These are phyloP conservation scores for Gadus macrocephalus DNA, from an alignment of 2,113 vertebrate genomes.

Conservation along the genomic window DNA sequence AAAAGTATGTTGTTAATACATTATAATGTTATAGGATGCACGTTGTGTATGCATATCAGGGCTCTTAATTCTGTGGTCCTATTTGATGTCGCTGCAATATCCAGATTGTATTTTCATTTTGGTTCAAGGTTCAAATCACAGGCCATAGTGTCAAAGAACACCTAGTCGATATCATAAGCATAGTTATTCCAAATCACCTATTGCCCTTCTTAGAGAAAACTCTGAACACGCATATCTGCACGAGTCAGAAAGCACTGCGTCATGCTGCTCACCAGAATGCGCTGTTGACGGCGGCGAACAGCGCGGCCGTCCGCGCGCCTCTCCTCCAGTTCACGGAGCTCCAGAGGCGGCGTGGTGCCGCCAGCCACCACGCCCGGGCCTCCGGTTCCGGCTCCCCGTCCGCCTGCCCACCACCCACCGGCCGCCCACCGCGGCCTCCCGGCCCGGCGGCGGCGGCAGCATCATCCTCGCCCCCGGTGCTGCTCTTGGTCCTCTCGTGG, in stretches of 20 bases:
- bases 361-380: constrained; percentile 20
- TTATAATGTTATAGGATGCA: too few relatives aligned
- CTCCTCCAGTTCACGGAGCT: constrained; percentile 77
- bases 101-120: too few relatives aligned
- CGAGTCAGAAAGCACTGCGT: constrained; percentile 40
- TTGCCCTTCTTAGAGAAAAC: too few relatives aligned
- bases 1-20: too few relatives aligned
- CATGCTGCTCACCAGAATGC: constrained; percentile 57
- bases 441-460: constrained; percentile 9
- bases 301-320: constrained; percentile 72
- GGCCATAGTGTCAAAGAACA: too few relatives aligned
- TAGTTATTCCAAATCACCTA: too few relatives aligned
- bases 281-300: constrained; percentile 78
- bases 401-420: too few relatives aligned
- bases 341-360: constrained; percentile 15
- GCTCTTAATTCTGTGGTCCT: too few relatives aligned
- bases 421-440: background rate
- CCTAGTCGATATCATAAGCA: too few relatives aligned
- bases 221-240: background rate
- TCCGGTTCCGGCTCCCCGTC: constrained; percentile 20
- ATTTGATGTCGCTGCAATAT: too few relatives aligned
- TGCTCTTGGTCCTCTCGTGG: constrained; percentile 35
- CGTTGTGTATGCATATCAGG: too few relatives aligned
- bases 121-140: too few relatives aligned
- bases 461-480: constrained; percentile 21